phyloP scores from a whole-genome alignment of 2,113 vertebrate species.

The Agelaius tricolor region DNA sequence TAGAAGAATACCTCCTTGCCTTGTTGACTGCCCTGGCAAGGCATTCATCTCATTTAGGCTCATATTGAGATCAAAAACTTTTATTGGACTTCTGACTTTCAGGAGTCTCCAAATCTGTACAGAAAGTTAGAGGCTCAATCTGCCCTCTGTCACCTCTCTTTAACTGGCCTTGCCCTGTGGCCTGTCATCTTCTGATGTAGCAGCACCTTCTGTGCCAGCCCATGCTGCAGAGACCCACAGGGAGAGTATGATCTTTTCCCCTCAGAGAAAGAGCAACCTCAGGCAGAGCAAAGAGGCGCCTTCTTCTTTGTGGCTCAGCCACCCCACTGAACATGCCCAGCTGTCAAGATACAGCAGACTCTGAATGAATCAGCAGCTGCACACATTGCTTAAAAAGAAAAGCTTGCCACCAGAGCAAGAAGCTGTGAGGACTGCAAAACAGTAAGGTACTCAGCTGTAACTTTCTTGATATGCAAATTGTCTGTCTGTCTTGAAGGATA shows the following conservation, averaged over 20 bases:
- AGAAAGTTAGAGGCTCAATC: background rate
- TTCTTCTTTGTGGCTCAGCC: background rate
- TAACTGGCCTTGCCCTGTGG: background rate
- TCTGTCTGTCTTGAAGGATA: background rate
- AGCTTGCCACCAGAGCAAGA: background rate
- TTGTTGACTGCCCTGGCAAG: background rate
- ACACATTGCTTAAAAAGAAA: background rate
- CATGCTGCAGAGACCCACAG: accelerated
- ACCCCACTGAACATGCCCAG: accelerated
- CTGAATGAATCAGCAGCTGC: background rate
- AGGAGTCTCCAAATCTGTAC: background rate
- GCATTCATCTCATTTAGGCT: background rate
- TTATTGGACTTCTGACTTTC: background rate
- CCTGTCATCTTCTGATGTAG: too few species aligned
- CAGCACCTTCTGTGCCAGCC: background rate
- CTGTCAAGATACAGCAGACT: background rate
- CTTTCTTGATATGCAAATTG: background rate
- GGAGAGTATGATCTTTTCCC: background rate
- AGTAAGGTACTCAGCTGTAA: background rate
- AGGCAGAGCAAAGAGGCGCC: background rate
- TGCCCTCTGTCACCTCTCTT: background rate
- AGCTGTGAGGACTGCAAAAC: background rate
- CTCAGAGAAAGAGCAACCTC: background rate
- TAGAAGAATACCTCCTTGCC: background rate
- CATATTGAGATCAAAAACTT: background rate